Base-by-base conservation (phyloP, 2,113 vertebrate genomes). In the Elachura formosa region DNA sequence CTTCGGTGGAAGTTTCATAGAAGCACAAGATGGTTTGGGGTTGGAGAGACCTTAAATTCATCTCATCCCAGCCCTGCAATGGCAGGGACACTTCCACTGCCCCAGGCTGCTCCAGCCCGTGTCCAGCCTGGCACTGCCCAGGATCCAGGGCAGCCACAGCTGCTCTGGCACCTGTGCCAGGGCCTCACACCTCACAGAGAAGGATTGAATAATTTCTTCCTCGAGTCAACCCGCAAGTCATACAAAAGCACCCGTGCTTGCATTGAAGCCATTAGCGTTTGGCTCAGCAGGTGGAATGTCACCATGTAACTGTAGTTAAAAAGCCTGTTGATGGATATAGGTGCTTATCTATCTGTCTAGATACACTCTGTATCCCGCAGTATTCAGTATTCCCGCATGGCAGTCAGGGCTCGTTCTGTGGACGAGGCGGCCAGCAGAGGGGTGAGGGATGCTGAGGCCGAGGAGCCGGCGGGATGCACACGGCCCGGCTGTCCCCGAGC, bases 381-480 rank as follows among this genome's bases (percentile, higher is more conserved):
- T 2, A 3, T 1, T 14, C 24, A 5, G 0, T 2, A 3, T 1
- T 14, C 6, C 43, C 2, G 13, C 5, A 0, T 0, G 17, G 10
- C 4, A 29, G 1, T 0, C 2, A 8, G 19, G 12, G 33, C 24
- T 21, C 1, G 2, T 25, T 43, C 25, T 18, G 28, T 0, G 54
- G 38, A 3, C 4, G 24, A 25, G 46, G 25, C 2, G 48, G 24
- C 22, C 29, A 31, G 41, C 41, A 10, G 17, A 31, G 17, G 3
- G 11, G 1, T 1, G 24, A 63, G 3, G 16, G n/a, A 28, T 0
- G 38, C 4, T 0, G 54, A 14, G 31, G 5, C 18, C 2, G 13
- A 8, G 22, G 9, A 23, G 24, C 2, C 0, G 40, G 6, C 0
- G 19, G 55, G 10, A 0, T 14, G 1, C 12, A 6, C 40, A 33